These are phyloP conservation scores for Saguinus midas DNA, from an alignment of 2,113 vertebrate species.

Conservation along the genomic window DNA sequence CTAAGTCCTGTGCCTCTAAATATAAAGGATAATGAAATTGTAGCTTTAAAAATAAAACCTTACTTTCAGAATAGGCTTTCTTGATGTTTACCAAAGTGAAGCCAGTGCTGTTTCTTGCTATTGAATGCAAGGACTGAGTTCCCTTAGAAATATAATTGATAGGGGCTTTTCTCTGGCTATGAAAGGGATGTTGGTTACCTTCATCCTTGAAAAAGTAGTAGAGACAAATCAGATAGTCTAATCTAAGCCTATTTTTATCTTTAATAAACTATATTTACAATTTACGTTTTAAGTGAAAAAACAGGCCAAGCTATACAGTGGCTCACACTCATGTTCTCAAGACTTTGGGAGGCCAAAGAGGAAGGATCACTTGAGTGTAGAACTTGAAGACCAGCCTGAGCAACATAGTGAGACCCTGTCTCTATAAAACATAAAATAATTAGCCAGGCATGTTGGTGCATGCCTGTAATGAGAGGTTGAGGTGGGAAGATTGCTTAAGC, in stretches of 20 bases:
- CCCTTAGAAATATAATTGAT: neutral
- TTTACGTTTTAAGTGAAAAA: neutral
- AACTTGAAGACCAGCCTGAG: no score
- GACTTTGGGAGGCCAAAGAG: no score
- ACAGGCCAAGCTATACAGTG: neutral
- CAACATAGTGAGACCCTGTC: no score
- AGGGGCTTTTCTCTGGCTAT: neutral
- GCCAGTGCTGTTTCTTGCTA: neutral
- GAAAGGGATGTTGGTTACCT: neutral
- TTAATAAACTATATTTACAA: neutral
- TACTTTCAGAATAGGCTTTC: neutral
- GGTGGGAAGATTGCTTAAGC: no score
- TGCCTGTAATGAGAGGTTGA: no score
- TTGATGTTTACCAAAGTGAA: conserved; percentile 5
- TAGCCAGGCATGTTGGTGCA: no score
- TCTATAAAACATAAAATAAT: no score
- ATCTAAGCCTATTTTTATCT: neutral
- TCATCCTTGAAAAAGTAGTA: neutral
- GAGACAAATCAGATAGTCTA: neutral
- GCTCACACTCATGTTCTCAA: no score
- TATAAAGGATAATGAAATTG: neutral
- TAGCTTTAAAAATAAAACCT: conserved; percentile 9
- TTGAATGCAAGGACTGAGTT: neutral
- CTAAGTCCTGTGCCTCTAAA: neutral
- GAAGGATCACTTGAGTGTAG: no score